Evolutionary conservation across 1,140 invertebrate species (phyloP).

Genomic region (Apis florea): DNA sequence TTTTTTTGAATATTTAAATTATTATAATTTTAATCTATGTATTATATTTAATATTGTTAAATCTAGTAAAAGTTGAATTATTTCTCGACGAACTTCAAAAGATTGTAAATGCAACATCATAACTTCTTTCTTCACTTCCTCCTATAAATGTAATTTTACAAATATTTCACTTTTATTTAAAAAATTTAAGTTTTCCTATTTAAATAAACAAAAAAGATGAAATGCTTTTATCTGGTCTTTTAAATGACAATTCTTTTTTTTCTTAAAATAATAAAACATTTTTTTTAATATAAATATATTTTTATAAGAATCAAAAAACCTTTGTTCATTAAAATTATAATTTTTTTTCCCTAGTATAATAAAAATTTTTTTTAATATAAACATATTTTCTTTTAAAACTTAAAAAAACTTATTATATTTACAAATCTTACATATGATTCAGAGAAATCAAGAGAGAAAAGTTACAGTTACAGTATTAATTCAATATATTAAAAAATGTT

Average conservation of each 20-base stretch:
- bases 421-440: slow-evolving; percentile 39
- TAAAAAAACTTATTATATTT: slow-evolving; percentile 46
- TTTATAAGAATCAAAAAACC: slow-evolving; percentile 31
- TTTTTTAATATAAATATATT: slow-evolving; percentile 33
- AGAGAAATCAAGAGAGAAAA: slow-evolving; percentile 32
- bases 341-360: slow-evolving; percentile 23
- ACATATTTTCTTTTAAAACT: slow-evolving; percentile 34
- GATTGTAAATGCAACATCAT: slow-evolving; percentile 59
- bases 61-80: slow-evolving; percentile 45
- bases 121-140: slow-evolving; percentile 52
- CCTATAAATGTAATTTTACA: slow-evolving; percentile 53
- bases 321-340: slow-evolving; percentile 41
- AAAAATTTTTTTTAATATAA: slow-evolving; percentile 27
- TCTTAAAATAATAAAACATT: slow-evolving; percentile 30
- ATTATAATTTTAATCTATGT: slow-evolving; percentile 2
- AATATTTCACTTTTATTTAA: slow-evolving; percentile 36
- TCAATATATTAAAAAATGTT: slow-evolving; percentile 51
- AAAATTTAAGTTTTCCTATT: slow-evolving; percentile 21
- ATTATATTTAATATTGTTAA: slow-evolving; percentile 4
- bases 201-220: slow-evolving; percentile 37
- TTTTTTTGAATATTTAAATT: neutral
- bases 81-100: slow-evolving; percentile 57
- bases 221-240: slow-evolving; percentile 29
- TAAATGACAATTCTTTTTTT: slow-evolving; percentile 32
- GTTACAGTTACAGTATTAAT: slow-evolving; percentile 44